phyloP scores from a whole-genome alignment of 2,797 vertebrate genomes.

The Amblyopsis hoosieri region DNA sequence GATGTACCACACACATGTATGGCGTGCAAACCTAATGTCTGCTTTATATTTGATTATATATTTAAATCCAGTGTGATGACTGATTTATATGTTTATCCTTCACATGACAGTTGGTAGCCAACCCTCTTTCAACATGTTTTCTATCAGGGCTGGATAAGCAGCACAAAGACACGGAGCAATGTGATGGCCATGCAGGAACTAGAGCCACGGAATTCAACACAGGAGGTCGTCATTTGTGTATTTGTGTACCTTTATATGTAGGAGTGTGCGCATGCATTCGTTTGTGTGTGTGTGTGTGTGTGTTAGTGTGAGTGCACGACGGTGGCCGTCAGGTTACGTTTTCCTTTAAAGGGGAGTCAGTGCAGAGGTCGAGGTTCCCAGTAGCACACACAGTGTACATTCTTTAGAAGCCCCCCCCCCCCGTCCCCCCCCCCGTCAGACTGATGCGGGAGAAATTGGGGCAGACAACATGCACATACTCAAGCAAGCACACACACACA shows the following conservation, averaged over 20 bases:
- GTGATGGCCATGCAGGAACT: neutral
- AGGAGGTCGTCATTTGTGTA: neutral
- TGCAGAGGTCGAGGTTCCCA: constrained; percentile 35
- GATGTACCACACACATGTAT: too few relatives aligned
- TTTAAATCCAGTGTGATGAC: too few relatives aligned
- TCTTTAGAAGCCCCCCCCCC: constrained; percentile 17
- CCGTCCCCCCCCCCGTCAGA: constrained; percentile 22
- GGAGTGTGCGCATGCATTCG: neutral
- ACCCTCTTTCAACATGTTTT: neutral
- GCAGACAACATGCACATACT: neutral
- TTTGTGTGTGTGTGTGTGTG: constrained; percentile 2
- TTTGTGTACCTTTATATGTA: neutral
- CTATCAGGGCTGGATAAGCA: neutral
- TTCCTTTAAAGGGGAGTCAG: constrained; percentile 36
- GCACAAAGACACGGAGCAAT: neutral
- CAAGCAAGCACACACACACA: neutral
- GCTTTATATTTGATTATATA: too few relatives aligned
- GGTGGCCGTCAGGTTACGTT: neutral
- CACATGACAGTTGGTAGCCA: neutral
- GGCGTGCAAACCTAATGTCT: neutral
- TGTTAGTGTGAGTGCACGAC: neutral
- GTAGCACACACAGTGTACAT: constrained; percentile 26
- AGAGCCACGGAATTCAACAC: neutral
- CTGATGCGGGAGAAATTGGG: constrained; percentile 29
- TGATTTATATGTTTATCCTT: neutral